Base-by-base conservation (phyloP, 2,888 invertebrate species). In the Thumatha senex region DNA sequence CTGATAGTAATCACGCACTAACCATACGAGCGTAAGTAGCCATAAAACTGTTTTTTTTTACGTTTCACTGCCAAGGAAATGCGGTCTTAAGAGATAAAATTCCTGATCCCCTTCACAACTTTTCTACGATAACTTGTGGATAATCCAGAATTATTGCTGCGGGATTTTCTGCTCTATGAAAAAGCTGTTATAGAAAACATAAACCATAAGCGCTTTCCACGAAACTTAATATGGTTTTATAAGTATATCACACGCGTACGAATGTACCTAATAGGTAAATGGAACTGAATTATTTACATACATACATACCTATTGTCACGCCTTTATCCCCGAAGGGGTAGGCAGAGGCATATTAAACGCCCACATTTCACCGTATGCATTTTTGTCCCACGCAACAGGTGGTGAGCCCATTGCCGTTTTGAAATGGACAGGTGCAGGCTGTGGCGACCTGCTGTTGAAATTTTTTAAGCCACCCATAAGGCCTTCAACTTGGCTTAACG, bases 31-130 rank as follows among this genome's bases (percentile, higher is more conserved):
- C 46, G 51, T 42, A 51, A 60, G 49, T 48, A 52, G 33, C 51
- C 41, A 54, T 63, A 67, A 67, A 63, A 48, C 54, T 48, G 58
- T 65, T 63, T 63, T 65, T 63, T 63, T 63, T 67, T 61, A 63
- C 54, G 50, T 50, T n/a, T 51, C 46, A 50, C 47, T 33, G 47
- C 47, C 55, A 51, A 63, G 67, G 54, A 61, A 63, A 67, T 51
- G 48, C 52, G 40, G 48, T 47, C 51, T 35, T 50, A 46, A 40
- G 46, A 61, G 47, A 65, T 56, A 58, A 67, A 63, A 67, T 56
- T 51, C 52, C 49, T 56, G 54, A 63, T 63, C 58, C 56, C 38
- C 18, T 33, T 45, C 51, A 49, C 58, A 60, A 63, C 48, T 60
- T 54, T 60, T 52, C 54, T 48, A 52, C 47, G 48, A 51, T 56